Evolutionary conservation across 2,113 vertebrate genomes (phyloP).

Genomic region (Rhombomys opimus): DNA sequence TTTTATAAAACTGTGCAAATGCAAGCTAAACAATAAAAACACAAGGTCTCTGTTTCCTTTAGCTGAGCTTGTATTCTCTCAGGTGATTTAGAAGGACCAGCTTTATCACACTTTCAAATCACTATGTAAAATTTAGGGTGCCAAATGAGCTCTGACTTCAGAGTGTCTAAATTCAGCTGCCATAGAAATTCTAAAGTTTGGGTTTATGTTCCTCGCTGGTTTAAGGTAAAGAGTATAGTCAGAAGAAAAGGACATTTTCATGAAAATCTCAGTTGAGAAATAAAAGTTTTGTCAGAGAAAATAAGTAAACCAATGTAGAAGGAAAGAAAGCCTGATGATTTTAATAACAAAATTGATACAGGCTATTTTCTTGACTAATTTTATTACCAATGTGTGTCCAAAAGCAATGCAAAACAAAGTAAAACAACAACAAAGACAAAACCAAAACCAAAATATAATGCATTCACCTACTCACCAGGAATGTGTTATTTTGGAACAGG

Average conservation of each 20-base stretch:
- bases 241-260: neutral
- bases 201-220: neutral
- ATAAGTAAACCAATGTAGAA: neutral
- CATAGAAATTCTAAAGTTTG: slow-evolving; percentile 32
- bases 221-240: neutral
- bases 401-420: no score
- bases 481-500: neutral
- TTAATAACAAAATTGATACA: neutral
- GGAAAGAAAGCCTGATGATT: neutral
- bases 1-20: neutral
- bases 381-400: neutral
- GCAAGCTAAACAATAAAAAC: neutral
- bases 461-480: neutral
- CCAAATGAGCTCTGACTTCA: slow-evolving; percentile 36
- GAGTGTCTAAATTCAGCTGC: neutral
- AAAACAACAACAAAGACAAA: neutral
- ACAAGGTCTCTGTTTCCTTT: neutral
- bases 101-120: slow-evolving; percentile 41
- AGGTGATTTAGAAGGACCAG: neutral
- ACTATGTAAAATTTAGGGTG: slow-evolving; percentile 44
- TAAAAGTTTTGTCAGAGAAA: neutral
- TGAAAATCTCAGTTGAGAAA: slow-evolving; percentile 44
- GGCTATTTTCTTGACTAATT: neutral
- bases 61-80: neutral
- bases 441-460: neutral